Evolutionary conservation across 2,797 vertebrate species (phyloP), one percentile per base, ranked within the genome.

Genomic region (Echiichthys vipera): DNA sequence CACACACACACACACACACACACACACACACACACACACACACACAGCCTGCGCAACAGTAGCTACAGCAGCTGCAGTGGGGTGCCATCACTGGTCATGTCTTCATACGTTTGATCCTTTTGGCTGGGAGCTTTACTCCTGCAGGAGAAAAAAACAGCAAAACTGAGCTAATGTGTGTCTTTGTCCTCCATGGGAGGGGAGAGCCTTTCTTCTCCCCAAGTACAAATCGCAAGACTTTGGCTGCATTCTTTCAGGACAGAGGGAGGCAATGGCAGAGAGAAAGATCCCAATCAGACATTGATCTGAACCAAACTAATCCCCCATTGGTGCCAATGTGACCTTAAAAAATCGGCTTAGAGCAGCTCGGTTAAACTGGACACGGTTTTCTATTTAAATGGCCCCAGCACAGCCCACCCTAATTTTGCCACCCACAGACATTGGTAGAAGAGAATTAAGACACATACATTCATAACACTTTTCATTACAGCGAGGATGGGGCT

Each of bases 401-500:
- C 58, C 86, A 72, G 81, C 83, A 65, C 80, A 80, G 89, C 93
- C 94, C 92, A 91, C 90, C 92, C 88, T 78, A 86, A 90, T 83
- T 88, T 87, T 93, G 92, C 94, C 94, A 95, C 94, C 94, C 94
- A 95, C 94, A 91, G 88, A 92, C 94, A 90, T 90, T 89, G 87
- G 86, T 82, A 74, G 87, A 58, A 81, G 78, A 91, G 93, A 93
- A 94, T 94, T 92, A 95, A 93, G 89, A 87, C 92, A 87, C 89
- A 95, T 95, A 95, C 93, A 95, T 95, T 95, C 94, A 95, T 95
- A 94, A 92, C 92, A 88, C 92, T 93, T 92, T 94, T 94, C 92
- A 93, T 93, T 91, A 89, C 87, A 77, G 88, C 34, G 50, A 81
- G 89, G 91, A 89, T 63, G 84, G 89, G 86, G 84, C 51, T 65